Evolutionary conservation across 1,140 invertebrate species (phyloP), one percentile per base, ranked within the genome.

Genomic region (Eriosoma lanigerum): DNA sequence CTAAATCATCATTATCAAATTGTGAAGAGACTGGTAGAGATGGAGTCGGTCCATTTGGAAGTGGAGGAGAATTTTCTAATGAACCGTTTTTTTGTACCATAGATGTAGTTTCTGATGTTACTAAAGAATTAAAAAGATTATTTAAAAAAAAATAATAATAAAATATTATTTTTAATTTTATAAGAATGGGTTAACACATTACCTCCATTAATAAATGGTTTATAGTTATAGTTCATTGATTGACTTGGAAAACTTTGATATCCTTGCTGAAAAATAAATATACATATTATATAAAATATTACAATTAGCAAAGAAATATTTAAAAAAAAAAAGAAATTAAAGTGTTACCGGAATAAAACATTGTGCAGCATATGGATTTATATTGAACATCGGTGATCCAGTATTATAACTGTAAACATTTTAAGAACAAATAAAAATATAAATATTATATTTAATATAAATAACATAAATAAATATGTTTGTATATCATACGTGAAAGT

Each of bases 201-300:
- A 78, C 56, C 56, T 78, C 75, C 75, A 78, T n/a, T 44, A 19
- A 78, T n/a, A 78, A 78, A 78, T 46, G 32, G 54, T 62, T 78
- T 78, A 13, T 46, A 78, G 24, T 62, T 78, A 46, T 24, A 78
- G 62, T 46, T 60, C 19, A 60, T 26, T 1, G 73, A 60, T 46
- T 78, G 75, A 62, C 38, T 78, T 1, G 56, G 75, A 62, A 78
- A 78, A 46, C 17, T 60, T 62, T 78, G 75, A 46, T 62, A 78
- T 48, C 32, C 29, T 78, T 38, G 56, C 75, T 78, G 29, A 78
- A 78, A 58, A 21, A 29, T 68, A 52, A 52, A 24, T 24, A 26
- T 15, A n/a, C n/a, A n/a, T n/a, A n/a, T n/a, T n/a, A n/a, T n/a
- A n/a, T n/a, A n/a, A n/a, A n/a, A n/a, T n/a, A n/a, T n/a, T n/a